Conservation (phyloP, 2,113 vertebrate genomes). For the Psittacus erithacus region DNA sequence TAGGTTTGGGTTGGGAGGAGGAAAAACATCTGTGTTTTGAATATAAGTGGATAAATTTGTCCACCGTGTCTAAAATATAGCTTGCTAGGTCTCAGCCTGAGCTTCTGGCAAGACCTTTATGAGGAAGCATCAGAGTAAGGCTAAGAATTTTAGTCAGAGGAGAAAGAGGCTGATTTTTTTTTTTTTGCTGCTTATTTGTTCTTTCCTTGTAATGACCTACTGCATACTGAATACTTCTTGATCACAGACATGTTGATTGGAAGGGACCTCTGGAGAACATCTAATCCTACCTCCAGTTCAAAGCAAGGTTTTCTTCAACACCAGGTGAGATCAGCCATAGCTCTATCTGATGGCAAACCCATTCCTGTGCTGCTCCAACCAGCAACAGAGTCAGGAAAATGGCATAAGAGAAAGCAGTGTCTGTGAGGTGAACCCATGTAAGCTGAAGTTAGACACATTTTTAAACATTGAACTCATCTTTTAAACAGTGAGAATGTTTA, state of each 20-base stretch:
- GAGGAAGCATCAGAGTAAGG: neutral
- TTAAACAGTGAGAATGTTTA: neutral
- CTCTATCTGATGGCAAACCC: neutral
- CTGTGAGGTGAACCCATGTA: neutral
- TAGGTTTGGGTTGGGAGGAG: accelerated
- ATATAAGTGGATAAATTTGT: neutral
- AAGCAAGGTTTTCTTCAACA: neutral
- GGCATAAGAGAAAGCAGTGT: neutral
- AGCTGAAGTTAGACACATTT: neutral
- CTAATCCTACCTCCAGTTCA: neutral
- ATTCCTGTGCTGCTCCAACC: neutral
- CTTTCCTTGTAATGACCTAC: neutral
- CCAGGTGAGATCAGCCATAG: accelerated
- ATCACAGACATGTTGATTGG: neutral
- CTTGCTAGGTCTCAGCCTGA: neutral
- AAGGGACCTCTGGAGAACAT: neutral
- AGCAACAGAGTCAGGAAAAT: neutral
- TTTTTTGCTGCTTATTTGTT: neutral
- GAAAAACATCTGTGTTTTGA: neutral
- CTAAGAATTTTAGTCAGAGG: neutral
- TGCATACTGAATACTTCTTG: neutral
- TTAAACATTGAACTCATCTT: neutral
- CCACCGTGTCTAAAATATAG: neutral
- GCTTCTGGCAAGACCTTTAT: neutral
- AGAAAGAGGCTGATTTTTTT: neutral